These are phyloP conservation scores for Psittacula derbiana DNA, from an alignment of 2,797 vertebrate genomes.

Conservation along the genomic window DNA sequence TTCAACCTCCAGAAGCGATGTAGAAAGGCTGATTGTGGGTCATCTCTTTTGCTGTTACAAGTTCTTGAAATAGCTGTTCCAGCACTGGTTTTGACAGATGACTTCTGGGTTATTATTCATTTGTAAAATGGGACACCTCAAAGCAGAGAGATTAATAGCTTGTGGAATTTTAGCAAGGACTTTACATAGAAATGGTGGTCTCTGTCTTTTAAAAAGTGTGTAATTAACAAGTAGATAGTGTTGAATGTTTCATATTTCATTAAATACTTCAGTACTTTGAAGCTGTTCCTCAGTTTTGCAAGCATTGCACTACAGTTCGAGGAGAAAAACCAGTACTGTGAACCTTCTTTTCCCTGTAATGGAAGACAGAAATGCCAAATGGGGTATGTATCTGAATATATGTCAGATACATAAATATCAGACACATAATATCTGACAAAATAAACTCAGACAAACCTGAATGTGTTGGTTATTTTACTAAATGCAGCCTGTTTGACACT, in stretches of 20 bases:
- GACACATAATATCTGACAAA: no score
- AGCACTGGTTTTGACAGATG: neutral
- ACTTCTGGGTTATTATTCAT: constrained; percentile 5
- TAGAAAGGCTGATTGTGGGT: neutral
- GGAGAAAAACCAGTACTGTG: neutral
- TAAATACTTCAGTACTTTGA: neutral
- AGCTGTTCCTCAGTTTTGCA: neutral
- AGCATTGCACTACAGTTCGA: neutral
- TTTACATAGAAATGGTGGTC: neutral
- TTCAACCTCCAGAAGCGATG: neutral
- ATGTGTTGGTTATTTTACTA: neutral
- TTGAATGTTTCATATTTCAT: neutral
- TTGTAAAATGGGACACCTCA: constrained; percentile 16
- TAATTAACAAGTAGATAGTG: neutral
- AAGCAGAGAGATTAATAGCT: neutral
- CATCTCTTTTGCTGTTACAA: neutral
- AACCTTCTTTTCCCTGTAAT: neutral
- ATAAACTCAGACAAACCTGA: neutral
- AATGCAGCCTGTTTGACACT: neutral
- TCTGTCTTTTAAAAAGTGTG: neutral
- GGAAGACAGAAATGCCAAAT: neutral
- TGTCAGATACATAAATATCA: no score
- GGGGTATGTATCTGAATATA: neutral
- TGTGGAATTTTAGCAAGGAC: neutral
- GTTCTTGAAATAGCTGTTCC: constrained; percentile 13